Conservation (phyloP, 1,140 invertebrate species). For the Lepidurus arcticus region DNA sequence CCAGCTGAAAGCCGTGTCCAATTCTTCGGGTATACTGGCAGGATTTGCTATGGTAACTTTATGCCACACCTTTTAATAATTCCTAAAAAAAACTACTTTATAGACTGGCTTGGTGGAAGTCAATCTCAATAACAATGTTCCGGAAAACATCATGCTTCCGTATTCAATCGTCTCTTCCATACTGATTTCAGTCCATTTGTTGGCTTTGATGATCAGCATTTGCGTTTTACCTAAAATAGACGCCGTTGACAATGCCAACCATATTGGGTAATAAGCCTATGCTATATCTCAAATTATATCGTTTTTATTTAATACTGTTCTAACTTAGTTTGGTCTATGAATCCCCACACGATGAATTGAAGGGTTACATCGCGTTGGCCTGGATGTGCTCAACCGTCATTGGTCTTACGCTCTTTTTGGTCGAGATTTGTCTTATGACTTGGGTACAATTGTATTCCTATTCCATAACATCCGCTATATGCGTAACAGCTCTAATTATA, state of each 20-base stretch:
- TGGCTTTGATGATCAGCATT: constrained; percentile 98
- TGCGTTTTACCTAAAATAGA: constrained; percentile 94
- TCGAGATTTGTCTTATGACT: constrained; percentile 53
- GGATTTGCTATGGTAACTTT: constrained; percentile 68
- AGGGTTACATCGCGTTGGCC: constrained; percentile 52
- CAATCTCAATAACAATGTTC: constrained; percentile 71
- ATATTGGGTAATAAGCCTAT: neutral
- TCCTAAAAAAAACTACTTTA: constrained; percentile 36
- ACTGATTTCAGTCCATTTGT: constrained; percentile 92
- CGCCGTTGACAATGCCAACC: constrained; percentile 77
- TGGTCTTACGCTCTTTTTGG: constrained; percentile 54
- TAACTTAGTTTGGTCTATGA: constrained; percentile 29
- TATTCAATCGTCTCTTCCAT: constrained; percentile 94
- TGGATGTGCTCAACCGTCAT: constrained; percentile 56
- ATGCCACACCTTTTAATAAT: constrained; percentile 9
- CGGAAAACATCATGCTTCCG: constrained; percentile 74
- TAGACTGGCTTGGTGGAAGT: constrained; percentile 97
- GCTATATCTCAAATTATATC: neutral
- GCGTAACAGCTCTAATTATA: constrained; percentile 47
- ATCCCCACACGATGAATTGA: constrained; percentile 36
- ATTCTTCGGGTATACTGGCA: constrained; percentile 83
- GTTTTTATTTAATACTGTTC: constrained; percentile 19
- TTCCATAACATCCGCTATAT: constrained; percentile 40
- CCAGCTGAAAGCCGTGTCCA: constrained; percentile 86
- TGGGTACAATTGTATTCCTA: constrained; percentile 42